Percentiles rank a stretch among this genome's conserved stretches.
Evolutionary conservation across 2,113 vertebrate genomes (phyloP).

Genomic region (Daubentonia madagascariensis): DNA sequence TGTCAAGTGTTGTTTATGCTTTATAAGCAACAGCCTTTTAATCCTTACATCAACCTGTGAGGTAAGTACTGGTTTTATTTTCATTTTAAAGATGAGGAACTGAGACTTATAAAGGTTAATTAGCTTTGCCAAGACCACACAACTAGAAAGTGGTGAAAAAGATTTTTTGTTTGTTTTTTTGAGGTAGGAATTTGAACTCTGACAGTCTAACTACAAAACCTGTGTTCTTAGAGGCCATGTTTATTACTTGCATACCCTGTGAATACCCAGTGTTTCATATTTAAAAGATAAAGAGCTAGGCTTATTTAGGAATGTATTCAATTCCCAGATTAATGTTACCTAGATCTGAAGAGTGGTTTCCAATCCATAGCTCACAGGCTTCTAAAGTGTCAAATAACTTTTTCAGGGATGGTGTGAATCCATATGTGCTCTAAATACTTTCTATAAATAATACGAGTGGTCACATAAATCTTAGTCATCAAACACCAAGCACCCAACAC

Average conservation of each 20-base stretch:
- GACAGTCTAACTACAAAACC: not conserved
- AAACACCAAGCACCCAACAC: not conserved
- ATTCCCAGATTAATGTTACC: not conserved
- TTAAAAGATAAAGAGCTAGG: not conserved
- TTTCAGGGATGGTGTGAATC: not conserved
- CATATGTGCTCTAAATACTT: not conserved
- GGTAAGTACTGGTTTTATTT: not conserved
- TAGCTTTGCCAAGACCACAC: not conserved
- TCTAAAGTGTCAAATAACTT: not conserved
- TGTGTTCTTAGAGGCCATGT: not conserved
- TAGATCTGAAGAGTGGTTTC: not conserved
- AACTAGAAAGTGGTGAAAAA: not conserved
- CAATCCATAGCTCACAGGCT: not conserved
- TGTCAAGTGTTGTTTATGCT: not conserved
- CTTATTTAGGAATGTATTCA: not conserved
- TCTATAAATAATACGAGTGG: not conserved
- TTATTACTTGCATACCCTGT: not conserved
- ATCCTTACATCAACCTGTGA: not conserved
- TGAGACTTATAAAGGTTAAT: not conserved
- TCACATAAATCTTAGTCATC: not conserved
- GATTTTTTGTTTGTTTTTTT: not conserved
- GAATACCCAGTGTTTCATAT: not conserved
- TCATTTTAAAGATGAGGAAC: slow-evolving; percentile 32
- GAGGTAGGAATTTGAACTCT: not conserved
- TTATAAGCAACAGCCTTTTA: not conserved